These are phyloP conservation scores for Propithecus deckenii DNA, from an alignment of 2,797 vertebrate genomes.

Conservation along the genomic window DNA sequence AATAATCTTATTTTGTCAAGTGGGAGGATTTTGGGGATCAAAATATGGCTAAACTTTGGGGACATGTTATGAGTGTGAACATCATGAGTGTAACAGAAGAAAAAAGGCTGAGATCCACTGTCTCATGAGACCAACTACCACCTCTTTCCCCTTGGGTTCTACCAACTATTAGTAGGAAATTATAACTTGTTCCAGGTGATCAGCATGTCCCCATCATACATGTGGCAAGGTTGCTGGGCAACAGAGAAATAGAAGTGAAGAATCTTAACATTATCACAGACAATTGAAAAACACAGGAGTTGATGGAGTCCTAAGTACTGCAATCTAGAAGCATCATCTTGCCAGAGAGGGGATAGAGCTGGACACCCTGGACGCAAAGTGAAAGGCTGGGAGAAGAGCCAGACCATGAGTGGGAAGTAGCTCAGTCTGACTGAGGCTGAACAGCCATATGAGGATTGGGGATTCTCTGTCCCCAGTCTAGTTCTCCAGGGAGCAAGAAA, in stretches of 20 bases:
- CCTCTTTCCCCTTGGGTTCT: neutral
- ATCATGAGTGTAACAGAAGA: neutral
- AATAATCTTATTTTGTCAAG: neutral
- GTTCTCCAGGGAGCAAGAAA: neutral
- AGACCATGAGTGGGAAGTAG: neutral
- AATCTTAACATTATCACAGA: neutral
- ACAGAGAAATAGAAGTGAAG: neutral
- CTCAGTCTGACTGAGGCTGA: neutral
- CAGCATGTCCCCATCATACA: neutral
- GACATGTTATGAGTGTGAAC: neutral
- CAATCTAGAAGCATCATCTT: neutral
- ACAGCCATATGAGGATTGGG: neutral
- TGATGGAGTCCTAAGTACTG: neutral
- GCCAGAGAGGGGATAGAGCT: neutral
- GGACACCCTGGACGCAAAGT: neutral
- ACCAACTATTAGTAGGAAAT: neutral
- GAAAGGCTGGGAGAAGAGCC: neutral
- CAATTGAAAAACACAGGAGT: neutral
- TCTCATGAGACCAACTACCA: neutral
- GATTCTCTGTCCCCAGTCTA: neutral
- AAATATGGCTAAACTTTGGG: neutral
- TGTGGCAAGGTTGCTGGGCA: neutral
- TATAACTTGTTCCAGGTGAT: neutral
- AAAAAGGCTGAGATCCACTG: neutral
- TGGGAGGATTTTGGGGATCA: rapidly evolving